Conservation (phyloP, 1,140 invertebrate genomes). For the Procambarus clarkii region DNA sequence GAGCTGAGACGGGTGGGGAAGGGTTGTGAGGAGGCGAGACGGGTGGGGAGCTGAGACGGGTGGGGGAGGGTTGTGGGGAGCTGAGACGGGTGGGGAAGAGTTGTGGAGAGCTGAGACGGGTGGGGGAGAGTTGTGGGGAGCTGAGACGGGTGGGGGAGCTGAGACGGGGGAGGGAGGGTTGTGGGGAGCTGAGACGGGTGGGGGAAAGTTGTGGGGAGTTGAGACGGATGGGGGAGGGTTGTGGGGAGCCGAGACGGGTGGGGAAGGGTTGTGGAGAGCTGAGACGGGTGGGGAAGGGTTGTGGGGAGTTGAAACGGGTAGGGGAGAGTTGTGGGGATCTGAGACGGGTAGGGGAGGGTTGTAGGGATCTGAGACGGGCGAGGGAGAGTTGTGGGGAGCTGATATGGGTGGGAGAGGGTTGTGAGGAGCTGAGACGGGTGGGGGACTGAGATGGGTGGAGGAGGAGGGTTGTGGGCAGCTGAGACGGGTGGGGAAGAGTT, state of each 20-base stretch:
- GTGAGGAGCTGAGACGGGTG: neutral
- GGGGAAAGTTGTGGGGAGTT: neutral
- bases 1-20: no score
- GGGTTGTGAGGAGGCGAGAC: no score
- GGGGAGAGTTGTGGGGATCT: neutral
- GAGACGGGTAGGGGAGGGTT: neutral
- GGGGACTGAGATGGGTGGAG: neutral
- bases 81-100: neutral
- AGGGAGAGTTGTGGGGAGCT: no score
- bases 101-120: neutral
- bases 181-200: neutral
- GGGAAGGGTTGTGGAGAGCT: neutral
- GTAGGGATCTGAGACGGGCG: neutral
- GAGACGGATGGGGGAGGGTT: neutral
- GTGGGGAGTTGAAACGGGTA: neutral
- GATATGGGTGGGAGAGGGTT: no score
- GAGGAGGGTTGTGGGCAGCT: neutral
- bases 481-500: neutral
- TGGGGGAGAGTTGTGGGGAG: no score
- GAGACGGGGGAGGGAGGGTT: neutral
- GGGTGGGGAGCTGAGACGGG: no score
- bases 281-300: no score
- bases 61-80: no score
- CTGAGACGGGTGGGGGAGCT: neutral
- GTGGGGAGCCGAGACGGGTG: neutral